Percentiles rank a stretch among this genome's conserved stretches.
Evolutionary conservation across 1,140 invertebrate genomes (phyloP).

Genomic region (Lepidurus packardi): DNA sequence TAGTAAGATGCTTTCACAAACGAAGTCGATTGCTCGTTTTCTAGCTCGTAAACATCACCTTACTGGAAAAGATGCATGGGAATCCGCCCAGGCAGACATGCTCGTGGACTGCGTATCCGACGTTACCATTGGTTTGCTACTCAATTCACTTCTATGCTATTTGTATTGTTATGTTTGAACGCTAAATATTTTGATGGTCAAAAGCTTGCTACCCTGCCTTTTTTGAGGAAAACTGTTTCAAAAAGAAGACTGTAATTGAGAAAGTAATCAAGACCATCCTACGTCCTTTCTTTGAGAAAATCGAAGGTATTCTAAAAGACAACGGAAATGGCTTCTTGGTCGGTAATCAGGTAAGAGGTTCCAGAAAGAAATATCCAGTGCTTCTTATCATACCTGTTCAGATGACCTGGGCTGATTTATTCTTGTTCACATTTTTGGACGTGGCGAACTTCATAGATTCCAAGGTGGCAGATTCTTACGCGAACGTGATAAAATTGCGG

Average conservation of each 20-base stretch:
- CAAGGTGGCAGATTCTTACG: neutral
- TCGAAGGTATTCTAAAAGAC: conserved; percentile 31
- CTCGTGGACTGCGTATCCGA: conserved; percentile 55
- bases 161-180: neutral
- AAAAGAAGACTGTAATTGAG: conserved; percentile 31
- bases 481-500: conserved; percentile 51
- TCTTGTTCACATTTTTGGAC: conserved; percentile 14
- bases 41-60: conserved; percentile 56
- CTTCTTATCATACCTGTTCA: neutral
- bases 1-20: conserved; percentile 57
- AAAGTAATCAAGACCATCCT: conserved; percentile 20
- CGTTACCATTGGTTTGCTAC: conserved; percentile 30
- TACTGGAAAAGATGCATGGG: conserved; percentile 56
- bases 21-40: conserved; percentile 58
- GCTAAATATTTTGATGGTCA: no score
- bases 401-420: conserved; percentile 34
- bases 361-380: neutral
- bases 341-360: conserved; percentile 33
- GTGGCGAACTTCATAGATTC: neutral
- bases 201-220: neutral
- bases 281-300: conserved; percentile 19
- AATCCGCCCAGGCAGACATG: conserved; percentile 57
- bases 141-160: neutral
- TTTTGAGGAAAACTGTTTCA: conserved; percentile 38
- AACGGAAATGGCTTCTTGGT: conserved; percentile 33